These are phyloP conservation scores for Dione juno DNA, from an alignment of 2,888 invertebrate genomes.

Conservation along the genomic window DNA sequence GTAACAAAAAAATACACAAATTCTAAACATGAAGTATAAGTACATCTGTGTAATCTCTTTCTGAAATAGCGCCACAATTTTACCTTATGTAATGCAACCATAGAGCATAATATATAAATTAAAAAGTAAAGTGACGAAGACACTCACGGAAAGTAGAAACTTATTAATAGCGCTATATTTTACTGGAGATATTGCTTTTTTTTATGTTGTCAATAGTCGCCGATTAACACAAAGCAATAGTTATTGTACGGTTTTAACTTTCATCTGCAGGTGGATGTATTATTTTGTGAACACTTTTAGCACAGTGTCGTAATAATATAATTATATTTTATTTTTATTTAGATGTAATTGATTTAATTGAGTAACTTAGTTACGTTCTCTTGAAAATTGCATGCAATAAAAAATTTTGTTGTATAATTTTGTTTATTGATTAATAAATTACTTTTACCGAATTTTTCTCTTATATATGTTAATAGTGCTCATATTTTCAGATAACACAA, in stretches of 20 bases:
- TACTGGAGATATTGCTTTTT: background rate
- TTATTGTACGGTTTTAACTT: conserved; percentile 19
- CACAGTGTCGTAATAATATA: background rate
- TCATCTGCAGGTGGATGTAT: conserved; percentile 9
- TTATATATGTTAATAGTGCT: too few species aligned
- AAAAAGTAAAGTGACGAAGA: too few species aligned
- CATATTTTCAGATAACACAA: too few species aligned
- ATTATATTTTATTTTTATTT: conserved; percentile 13
- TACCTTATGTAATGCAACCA: too few species aligned
- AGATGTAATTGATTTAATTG: background rate
- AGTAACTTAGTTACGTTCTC: background rate
- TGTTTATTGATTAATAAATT: too few species aligned
- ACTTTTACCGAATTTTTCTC: too few species aligned
- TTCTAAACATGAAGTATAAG: too few species aligned
- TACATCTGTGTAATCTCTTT: too few species aligned
- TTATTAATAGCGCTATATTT: background rate
- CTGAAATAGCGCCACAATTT: too few species aligned
- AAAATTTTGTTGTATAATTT: background rate
- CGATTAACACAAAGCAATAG: conserved; percentile 13
- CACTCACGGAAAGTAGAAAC: background rate
- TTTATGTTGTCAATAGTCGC: conserved; percentile 5
- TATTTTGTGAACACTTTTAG: conserved; percentile 1
- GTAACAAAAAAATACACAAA: too few species aligned
- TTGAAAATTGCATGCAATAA: background rate
- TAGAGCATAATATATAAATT: too few species aligned